Base-by-base conservation (phyloP, 92 coral and sea anemone genomes). In the Meandrina meandrites region DNA sequence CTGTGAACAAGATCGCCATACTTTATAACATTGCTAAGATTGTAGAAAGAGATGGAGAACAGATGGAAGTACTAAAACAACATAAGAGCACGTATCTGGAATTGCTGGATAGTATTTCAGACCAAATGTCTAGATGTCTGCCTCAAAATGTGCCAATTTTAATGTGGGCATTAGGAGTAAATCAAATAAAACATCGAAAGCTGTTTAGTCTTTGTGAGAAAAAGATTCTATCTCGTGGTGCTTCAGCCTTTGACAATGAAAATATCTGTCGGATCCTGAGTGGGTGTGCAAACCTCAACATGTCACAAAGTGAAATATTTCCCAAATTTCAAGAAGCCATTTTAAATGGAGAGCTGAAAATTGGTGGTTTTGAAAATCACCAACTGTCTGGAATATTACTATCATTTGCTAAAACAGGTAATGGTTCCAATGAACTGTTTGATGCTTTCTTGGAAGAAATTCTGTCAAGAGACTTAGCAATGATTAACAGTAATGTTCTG, bases 161-260 rank as follows among this genome's bases (percentile, higher is more conserved):
- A 47, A 56, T 85, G 77, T 76, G 88, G 88, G 76, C 82, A 8
- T 32, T 78, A 42, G 88, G 88, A 28, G 62, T 58, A 34, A 76
- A 75, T 45, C 75, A 64, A 24, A 81, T 73, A 51, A 75, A 66
- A 42, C 45, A 85, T 64, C 82, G 64, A 56, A 42, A 62, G 53
- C 82, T 85, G 64, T 24, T 77, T 21, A 24, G 47, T 31, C 35
- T 62, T 30, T 76, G 88, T 32, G 76, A 85, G 64, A 77, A 78
- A 22, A 80, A 77, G 37, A 64, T 85, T 66, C 70, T 85, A 76
- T 64, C 53, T 24, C 50, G 77, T 40, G 82, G 82, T 30, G 48
- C 76, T 66, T 45, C 28, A 76, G 14, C 53, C 10, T 85, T 85
- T 76, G 45, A 64, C 36, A 45, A 22, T 30, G 74, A 45, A n/a